phyloP scores from a whole-genome alignment of 2,888 invertebrate genomes.

The Athalia rosae region DNA sequence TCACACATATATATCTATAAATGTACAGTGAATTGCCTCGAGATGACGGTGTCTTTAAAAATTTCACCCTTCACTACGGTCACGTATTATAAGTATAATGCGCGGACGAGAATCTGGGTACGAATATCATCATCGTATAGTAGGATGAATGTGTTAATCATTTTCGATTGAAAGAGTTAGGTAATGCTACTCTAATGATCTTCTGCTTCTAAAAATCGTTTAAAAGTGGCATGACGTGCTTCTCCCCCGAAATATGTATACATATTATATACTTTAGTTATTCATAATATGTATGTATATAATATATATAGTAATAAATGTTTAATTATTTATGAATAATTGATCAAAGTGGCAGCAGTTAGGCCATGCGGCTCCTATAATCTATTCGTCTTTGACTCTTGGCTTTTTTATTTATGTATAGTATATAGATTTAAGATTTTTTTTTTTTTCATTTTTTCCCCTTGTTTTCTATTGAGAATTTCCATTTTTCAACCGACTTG shows the following conservation, averaged over 20 bases:
- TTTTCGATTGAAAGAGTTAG: no score
- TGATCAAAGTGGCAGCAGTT: conserved; percentile 73
- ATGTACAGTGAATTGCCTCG: no score
- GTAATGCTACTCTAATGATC: conserved; percentile 58
- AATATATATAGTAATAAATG: conserved; percentile 65
- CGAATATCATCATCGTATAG: no score
- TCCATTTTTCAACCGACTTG: conserved; percentile 48
- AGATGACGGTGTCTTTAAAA: no score
- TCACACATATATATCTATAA: no score
- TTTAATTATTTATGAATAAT: conserved; percentile 57
- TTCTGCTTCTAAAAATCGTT: conserved; percentile 69
- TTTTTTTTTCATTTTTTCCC: not conserved
- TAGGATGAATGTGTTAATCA: no score
- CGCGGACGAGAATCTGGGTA: no score
- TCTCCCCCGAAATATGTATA: not conserved
- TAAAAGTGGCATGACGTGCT: conserved; percentile 67
- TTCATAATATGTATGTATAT: not conserved
- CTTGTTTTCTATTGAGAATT: conserved; percentile 61
- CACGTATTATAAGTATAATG: no score
- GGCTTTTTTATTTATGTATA: conserved; percentile 66
- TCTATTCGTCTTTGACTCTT: conserved; percentile 71
- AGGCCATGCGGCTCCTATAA: conserved; percentile 73
- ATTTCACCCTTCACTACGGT: no score
- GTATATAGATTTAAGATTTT: conserved; percentile 38
- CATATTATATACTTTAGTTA: no score